Base-by-base conservation (phyloP, 2,888 invertebrate genomes). In the Pinctada fucata region DNA sequence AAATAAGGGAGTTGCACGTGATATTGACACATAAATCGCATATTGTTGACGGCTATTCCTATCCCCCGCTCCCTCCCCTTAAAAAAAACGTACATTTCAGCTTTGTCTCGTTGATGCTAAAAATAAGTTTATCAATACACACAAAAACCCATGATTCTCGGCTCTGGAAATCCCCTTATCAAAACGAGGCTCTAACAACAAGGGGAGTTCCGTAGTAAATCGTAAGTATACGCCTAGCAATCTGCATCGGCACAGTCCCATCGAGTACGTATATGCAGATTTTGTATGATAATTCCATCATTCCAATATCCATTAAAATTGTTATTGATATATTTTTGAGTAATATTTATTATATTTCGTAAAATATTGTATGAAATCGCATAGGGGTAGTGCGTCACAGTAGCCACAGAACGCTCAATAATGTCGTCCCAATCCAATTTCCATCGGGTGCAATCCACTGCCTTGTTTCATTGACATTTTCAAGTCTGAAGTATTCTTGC, bases 131-230 rank as follows among this genome's bases (percentile, higher is more conserved):
- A 31, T 31, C 31, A 31, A 31, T 31, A 31, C 31, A 31, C 31
- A 31, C 31, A 31, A 31, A 58, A 49, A 65, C 80, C 80, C 77
- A 77, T 16, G 63, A 74, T 74, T 16, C 80, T 67, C 69, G 66
- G 8, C 10, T 63, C 71, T 74, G 83, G 83, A 78, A 73, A 80
- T 79, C 73, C 78, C 52, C 67, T 45, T 10, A 13, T 72, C 73
- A 79, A 80, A 85, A 81, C 83, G 85, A 85, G 85, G 84, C 83
- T 72, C 52, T 45, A 52, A 66, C 66, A 52, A 67, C 66, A 72
- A 66, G 72, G 76, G 76, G 72, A 72, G 50, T 63, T 66, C 72
- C 76, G 65, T 31, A 83, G 83, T 83, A 83, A 72, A 65, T 58
- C 76, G 82, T 82, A 75, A 79, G 79, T 83, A 82, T 78, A 50